Evolutionary conservation across 2,888 invertebrate genomes (phyloP), one percentile per base, ranked within the genome.

Genomic region (Microdon myrmicae): DNA sequence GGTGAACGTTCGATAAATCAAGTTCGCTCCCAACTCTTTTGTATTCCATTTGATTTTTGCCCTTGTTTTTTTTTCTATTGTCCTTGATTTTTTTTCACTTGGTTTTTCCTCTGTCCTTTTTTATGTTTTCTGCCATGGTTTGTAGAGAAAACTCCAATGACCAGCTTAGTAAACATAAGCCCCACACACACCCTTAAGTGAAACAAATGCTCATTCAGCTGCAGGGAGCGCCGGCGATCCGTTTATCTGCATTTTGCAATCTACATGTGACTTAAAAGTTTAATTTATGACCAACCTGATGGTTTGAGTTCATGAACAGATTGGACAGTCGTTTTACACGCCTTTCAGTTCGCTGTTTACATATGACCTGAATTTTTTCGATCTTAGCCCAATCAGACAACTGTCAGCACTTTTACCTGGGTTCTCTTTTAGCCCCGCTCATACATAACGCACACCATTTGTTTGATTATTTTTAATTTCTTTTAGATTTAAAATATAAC

Each of bases 301-400:
- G 22, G 35, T 4, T 37, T 14, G 53, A 47, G 54, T 54, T 60
- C 59, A 60, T 54, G 51, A 35, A 35, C 45, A 51, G 16, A 45
- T 39, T 20, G 10, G 28, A 38, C 44, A 51, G 22, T 32, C 25
- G 22, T 43, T 14, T 20, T 39, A 45, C 45, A 56, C 25, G 45
- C 49, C 49, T 45, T 34, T 26, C 34, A 45, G 3, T 20, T 32
- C 13, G 14, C 19, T 23, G 14, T 16, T 7, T 10, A 12, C 8
- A 23, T 17, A 32, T 49, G 55, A 35, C 49, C 49, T 55, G 45
- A 34, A 43, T 51, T 26, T 45, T 23, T 14, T 16, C 25, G 39
- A 39, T 55, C 39, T 56, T 55, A 61, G 41, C 49, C 6, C 22
- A 51, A 56, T 61, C 61, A 51, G 55, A 55, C 49, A 49, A 17